Conservation (phyloP, 2,888 invertebrate species). For the Brenthis daphne region DNA sequence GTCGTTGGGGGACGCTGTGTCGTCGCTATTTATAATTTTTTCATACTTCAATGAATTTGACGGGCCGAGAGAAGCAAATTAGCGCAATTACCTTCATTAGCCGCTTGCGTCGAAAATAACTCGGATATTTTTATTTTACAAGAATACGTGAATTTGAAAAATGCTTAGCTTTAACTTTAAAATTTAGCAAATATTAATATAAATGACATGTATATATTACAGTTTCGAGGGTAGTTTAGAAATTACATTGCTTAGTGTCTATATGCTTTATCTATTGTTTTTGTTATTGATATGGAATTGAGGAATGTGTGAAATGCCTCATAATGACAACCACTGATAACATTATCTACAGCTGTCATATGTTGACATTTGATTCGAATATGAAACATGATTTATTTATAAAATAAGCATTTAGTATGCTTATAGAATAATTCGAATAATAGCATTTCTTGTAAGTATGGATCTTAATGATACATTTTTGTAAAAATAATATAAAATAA, state of each 20-base stretch:
- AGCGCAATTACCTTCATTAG: slow-evolving; percentile 39
- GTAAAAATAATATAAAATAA: too few species aligned
- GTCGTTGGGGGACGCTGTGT: slow-evolving; percentile 56
- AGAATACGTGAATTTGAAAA: background rate
- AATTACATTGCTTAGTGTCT: background rate
- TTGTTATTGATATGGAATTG: slow-evolving; percentile 34
- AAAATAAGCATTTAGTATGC: too few species aligned
- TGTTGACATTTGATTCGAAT: slow-evolving; percentile 21
- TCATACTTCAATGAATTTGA: slow-evolving; percentile 42
- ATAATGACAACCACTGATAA: slow-evolving; percentile 33
- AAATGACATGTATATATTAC: background rate
- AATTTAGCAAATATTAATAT: too few species aligned
- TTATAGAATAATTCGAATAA: too few species aligned
- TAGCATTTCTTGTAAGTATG: too few species aligned
- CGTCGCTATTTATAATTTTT: slow-evolving; percentile 64
- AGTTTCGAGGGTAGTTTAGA: slow-evolving; percentile 1
- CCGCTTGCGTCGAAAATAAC: slow-evolving; percentile 26
- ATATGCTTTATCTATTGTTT: slow-evolving; percentile 24
- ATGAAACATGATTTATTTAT: background rate
- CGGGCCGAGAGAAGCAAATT: slow-evolving; percentile 41
- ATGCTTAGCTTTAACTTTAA: too few species aligned
- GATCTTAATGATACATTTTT: too few species aligned
- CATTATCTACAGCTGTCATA: slow-evolving; percentile 32
- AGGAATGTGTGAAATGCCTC: slow-evolving; percentile 4
- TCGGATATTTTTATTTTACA: slow-evolving; percentile 11